Evolutionary conservation across 2,113 vertebrate genomes (phyloP).

Genomic region (Rostratula benghalensis): DNA sequence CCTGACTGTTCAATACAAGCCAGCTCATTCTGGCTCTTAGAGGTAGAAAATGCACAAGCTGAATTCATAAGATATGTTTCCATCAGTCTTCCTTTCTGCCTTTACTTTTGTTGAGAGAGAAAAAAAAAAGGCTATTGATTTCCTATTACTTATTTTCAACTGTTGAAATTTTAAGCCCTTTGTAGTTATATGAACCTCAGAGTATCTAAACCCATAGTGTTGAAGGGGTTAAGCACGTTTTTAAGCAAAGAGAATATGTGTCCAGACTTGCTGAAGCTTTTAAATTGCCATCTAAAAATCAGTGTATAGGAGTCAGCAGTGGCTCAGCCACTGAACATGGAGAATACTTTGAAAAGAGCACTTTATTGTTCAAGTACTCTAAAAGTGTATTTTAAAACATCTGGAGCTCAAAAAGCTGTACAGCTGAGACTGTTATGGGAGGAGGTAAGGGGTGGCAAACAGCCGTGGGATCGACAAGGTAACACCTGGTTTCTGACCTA

Average conservation of each 20-base stretch:
- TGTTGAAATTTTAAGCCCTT: neutral
- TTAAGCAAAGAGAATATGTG: slow-evolving; percentile 5
- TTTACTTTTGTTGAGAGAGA: neutral
- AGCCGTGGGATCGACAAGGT: neutral
- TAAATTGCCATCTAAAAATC: slow-evolving; percentile 43
- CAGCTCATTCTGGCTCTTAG: neutral
- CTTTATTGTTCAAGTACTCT: slow-evolving; percentile 28
- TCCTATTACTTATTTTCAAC: slow-evolving; percentile 5
- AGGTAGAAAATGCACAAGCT: neutral
- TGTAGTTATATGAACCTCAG: neutral
- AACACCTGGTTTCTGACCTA: slow-evolving; percentile 54
- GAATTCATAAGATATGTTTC: neutral
- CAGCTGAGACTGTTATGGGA: neutral
- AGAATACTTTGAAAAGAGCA: slow-evolving; percentile 12
- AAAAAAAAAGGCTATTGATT: neutral
- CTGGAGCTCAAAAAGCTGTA: neutral
- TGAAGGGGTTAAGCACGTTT: slow-evolving; percentile 27
- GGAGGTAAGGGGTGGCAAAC: neutral
- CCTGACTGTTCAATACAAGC: neutral
- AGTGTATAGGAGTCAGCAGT: neutral
- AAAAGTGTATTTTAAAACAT: slow-evolving; percentile 54
- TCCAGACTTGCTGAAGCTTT: neutral
- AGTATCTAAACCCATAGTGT: neutral
- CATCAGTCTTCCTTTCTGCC: neutral
- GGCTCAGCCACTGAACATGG: neutral